These are phyloP conservation scores for Micoletzkya japonica DNA, from an alignment of 2,888 invertebrate species.

Conservation along the genomic window DNA sequence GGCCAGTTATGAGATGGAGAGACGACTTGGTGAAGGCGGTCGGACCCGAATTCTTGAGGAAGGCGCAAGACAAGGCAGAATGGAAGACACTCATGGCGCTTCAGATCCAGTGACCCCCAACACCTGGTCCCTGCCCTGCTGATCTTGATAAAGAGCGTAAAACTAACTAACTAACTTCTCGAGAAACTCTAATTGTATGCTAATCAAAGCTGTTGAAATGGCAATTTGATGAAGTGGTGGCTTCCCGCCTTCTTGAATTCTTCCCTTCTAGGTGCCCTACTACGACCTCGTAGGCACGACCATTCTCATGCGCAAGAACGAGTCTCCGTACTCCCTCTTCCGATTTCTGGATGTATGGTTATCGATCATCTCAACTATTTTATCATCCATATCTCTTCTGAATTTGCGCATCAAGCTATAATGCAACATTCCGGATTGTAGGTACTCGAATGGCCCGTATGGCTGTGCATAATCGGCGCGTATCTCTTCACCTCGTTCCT, in stretches of 20 bases:
- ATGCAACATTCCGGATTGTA: constrained; percentile 18
- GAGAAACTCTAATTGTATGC: no score
- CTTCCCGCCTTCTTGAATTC: neutral
- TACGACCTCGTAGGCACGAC: constrained; percentile 96
- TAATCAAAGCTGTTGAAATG: neutral
- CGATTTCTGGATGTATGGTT: constrained; percentile 94
- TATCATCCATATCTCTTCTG: neutral
- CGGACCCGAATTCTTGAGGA: no score
- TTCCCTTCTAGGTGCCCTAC: constrained; percentile 77
- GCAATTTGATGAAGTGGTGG: neutral
- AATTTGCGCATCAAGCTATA: neutral
- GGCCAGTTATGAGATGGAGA: no score
- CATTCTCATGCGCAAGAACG: constrained; percentile 88
- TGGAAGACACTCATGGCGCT: no score
- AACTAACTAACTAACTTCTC: no score
- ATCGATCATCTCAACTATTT: no score
- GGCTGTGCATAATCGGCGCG: constrained; percentile 91
- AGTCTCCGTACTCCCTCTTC: constrained; percentile 86
- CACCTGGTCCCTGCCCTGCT: no score
- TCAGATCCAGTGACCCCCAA: no score
- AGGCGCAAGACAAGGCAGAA: no score
- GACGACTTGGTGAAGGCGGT: no score
- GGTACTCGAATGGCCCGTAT: constrained; percentile 85
- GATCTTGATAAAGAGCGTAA: no score
- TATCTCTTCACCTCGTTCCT: constrained; percentile 91